Evolutionary conservation across 1,140 invertebrate species (phyloP).

Genomic region (Oedothorax gibbosus): DNA sequence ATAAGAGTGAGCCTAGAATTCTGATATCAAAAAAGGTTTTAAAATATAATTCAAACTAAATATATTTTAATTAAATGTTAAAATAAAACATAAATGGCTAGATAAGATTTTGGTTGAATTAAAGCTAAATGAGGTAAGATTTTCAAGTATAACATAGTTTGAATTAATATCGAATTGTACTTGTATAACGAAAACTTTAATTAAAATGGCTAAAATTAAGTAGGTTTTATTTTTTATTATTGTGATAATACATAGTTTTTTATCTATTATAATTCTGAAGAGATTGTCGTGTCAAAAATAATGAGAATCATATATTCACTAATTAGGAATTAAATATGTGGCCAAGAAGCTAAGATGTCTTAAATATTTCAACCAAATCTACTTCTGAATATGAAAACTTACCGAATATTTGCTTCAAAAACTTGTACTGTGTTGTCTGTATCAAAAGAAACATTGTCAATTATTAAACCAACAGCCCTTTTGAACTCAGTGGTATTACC

Average conservation of each 20-base stretch:
- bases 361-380: background rate
- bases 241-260: background rate
- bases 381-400: slow-evolving; percentile 40
- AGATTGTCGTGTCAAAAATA: background rate
- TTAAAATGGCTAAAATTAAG: background rate
- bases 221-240: too few species aligned
- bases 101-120: too few species aligned
- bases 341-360: background rate
- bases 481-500: slow-evolving; percentile 75
- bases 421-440: slow-evolving; percentile 78
- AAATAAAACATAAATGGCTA: background rate
- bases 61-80: background rate
- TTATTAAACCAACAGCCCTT: slow-evolving; percentile 74
- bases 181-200: background rate
- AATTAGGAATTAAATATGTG: background rate
- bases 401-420: slow-evolving; percentile 79
- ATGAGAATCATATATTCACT: background rate
- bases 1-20: slow-evolving; percentile 76
- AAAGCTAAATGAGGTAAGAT: too few species aligned
- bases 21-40: slow-evolving; percentile 64
- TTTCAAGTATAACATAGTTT: too few species aligned
- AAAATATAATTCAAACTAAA: background rate
- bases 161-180: too few species aligned
- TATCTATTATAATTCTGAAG: background rate
- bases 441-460: slow-evolving; percentile 76